Conservation (phyloP, 2,888 invertebrate genomes). For the Tenthredo livida region DNA sequence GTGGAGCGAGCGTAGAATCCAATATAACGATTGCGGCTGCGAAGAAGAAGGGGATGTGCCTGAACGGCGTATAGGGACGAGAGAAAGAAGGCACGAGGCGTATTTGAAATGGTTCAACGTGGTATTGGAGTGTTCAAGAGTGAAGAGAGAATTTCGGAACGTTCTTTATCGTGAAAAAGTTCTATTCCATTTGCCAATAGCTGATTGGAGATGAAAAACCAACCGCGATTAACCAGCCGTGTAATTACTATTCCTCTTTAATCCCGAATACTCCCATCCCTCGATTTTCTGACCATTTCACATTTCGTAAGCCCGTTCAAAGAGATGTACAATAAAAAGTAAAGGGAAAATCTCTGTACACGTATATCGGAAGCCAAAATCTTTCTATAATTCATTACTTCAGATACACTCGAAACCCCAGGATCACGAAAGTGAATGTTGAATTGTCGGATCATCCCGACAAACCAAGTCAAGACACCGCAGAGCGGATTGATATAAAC, state of each 20-base stretch:
- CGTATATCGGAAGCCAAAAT: neutral
- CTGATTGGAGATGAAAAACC: constrained; percentile 31
- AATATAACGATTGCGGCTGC: constrained; percentile 44
- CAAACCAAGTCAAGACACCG: neutral
- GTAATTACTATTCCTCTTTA: constrained; percentile 17
- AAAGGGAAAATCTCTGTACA: neutral
- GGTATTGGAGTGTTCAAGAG: neutral
- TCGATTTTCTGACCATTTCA: neutral
- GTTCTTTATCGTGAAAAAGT: neutral
- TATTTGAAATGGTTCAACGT: neutral
- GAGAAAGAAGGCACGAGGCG: neutral
- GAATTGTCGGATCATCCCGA: neutral
- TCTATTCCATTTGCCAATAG: constrained; percentile 1
- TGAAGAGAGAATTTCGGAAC: neutral
- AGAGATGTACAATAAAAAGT: neutral
- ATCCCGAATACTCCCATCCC: neutral
- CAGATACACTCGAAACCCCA: neutral
- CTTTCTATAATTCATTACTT: neutral
- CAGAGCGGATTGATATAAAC: neutral
- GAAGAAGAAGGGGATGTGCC: constrained; percentile 28
- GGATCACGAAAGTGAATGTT: neutral
- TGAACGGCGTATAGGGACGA: neutral
- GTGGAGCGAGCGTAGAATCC: constrained; percentile 18
- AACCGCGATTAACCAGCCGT: constrained; percentile 12
- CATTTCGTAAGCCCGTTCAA: neutral